Evolutionary conservation across 2,797 vertebrate species (phyloP).

Genomic region (Acanthornis magna): DNA sequence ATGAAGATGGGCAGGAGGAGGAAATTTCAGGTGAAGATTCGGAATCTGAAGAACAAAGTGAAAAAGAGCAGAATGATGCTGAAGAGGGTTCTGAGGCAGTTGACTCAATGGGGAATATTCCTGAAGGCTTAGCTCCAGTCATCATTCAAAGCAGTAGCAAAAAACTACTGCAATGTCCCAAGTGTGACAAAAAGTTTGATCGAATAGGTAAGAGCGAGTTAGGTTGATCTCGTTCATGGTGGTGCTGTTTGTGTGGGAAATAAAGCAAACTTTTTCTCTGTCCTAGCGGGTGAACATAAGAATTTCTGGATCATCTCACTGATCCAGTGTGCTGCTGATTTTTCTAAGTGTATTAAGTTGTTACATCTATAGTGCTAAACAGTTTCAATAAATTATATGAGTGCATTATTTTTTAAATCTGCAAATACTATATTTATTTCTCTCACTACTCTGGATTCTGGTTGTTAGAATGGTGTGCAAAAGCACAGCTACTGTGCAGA

Average conservation of each 20-base stretch:
- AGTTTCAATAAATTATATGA: not conserved
- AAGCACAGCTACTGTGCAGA: not conserved
- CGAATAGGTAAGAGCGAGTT: slow-evolving; percentile 85
- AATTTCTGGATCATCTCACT: not conserved
- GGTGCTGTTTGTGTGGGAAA: not conserved
- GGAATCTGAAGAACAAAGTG: slow-evolving; percentile 69
- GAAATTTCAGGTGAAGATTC: slow-evolving; percentile 69
- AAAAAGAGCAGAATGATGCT: slow-evolving; percentile 63
- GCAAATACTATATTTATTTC: not conserved
- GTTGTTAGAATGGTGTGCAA: not conserved
- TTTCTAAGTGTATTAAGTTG: not conserved
- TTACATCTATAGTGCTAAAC: not conserved
- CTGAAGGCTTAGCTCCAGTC: slow-evolving; percentile 87
- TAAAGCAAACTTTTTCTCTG: not conserved
- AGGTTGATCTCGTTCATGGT: not conserved
- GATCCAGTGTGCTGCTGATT: not conserved
- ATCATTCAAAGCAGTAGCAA: slow-evolving; percentile 86
- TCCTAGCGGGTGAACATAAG: not conserved
- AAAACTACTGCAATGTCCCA: slow-evolving; percentile 91
- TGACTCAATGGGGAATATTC: slow-evolving; percentile 76
- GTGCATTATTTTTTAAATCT: not conserved
- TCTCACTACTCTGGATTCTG: not conserved
- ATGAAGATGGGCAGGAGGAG: slow-evolving; percentile 66
- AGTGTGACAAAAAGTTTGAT: slow-evolving; percentile 96
- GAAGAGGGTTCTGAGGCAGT: slow-evolving; percentile 68